Conservation (phyloP, 1,140 invertebrate genomes). For the Rhagoletis zephyria region DNA sequence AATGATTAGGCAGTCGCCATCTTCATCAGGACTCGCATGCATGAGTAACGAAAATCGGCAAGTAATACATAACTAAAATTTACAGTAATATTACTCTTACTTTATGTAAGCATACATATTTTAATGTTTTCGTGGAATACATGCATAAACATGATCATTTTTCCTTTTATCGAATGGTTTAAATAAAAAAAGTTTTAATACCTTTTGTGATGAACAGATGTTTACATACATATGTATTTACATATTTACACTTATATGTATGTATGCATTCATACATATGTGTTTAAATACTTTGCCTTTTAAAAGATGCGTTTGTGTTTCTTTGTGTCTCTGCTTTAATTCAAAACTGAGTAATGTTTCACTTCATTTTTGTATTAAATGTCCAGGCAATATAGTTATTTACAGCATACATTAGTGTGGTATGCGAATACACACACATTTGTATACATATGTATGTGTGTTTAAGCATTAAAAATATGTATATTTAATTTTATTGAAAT, state of each 20-base stretch:
- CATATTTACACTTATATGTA: no score
- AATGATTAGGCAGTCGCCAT: not conserved
- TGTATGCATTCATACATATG: not conserved
- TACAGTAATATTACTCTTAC: not conserved
- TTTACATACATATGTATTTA: no score
- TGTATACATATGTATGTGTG: constrained; percentile 2
- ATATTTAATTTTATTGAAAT: constrained; percentile 12
- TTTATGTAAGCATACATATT: no score
- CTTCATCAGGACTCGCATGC: not conserved
- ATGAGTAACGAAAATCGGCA: not conserved
- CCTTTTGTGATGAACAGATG: not conserved
- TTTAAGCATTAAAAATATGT: not conserved
- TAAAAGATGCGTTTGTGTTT: not conserved
- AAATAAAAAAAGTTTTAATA: not conserved
- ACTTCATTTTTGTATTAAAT: not conserved
- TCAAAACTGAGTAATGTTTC: not conserved
- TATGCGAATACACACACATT: not conserved
- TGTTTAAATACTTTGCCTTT: not conserved
- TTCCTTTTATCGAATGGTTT: not conserved
- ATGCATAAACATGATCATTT: not conserved
- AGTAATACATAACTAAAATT: constrained; percentile 1
- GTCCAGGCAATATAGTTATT: not conserved
- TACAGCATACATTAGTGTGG: not conserved
- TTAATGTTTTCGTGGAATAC: not conserved
- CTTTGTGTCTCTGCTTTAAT: not conserved